Evolutionary conservation across 2,797 vertebrate species (phyloP).

Genomic region (Melanotaenia pygmaea): DNA sequence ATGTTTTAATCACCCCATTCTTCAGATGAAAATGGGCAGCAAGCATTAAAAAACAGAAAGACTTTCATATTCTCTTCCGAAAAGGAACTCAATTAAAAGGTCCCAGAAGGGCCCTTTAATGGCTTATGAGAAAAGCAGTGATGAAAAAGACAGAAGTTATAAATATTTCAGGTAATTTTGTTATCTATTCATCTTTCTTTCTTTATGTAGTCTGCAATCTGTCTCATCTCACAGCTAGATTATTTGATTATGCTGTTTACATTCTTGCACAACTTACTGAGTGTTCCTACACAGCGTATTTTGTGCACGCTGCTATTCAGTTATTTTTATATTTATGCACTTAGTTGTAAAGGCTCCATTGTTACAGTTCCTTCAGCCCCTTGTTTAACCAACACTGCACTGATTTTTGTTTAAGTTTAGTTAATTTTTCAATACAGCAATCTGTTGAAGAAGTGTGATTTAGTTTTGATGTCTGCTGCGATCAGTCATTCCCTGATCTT

Average conservation of each 20-base stretch:
- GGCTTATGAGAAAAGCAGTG: slow-evolving; percentile 74
- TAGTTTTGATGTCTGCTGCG: too few relatives aligned
- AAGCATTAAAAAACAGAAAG: slow-evolving; percentile 58
- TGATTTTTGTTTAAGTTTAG: too few relatives aligned
- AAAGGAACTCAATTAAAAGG: slow-evolving; percentile 83
- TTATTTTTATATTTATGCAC: neutral
- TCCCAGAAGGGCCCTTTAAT: slow-evolving; percentile 79
- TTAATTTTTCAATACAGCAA: too few relatives aligned
- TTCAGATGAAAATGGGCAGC: slow-evolving; percentile 66
- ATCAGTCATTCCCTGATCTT: neutral
- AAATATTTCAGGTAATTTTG: slow-evolving; percentile 85
- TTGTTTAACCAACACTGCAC: neutral
- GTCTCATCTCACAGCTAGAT: slow-evolving; percentile 70
- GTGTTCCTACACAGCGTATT: slow-evolving; percentile 34
- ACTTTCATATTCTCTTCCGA: slow-evolving; percentile 80
- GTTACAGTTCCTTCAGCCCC: neutral
- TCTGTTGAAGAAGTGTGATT: too few relatives aligned
- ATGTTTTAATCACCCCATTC: slow-evolving; percentile 74
- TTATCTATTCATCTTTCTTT: slow-evolving; percentile 76
- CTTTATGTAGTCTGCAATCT: slow-evolving; percentile 62
- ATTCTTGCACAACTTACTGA: slow-evolving; percentile 36
- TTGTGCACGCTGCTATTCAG: slow-evolving; percentile 22
- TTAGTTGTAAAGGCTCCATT: neutral
- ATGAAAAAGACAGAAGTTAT: slow-evolving; percentile 82
- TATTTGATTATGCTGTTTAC: slow-evolving; percentile 55